Conservation (phyloP, 2,797 vertebrate genomes). For the Acanthurus tractus region DNA sequence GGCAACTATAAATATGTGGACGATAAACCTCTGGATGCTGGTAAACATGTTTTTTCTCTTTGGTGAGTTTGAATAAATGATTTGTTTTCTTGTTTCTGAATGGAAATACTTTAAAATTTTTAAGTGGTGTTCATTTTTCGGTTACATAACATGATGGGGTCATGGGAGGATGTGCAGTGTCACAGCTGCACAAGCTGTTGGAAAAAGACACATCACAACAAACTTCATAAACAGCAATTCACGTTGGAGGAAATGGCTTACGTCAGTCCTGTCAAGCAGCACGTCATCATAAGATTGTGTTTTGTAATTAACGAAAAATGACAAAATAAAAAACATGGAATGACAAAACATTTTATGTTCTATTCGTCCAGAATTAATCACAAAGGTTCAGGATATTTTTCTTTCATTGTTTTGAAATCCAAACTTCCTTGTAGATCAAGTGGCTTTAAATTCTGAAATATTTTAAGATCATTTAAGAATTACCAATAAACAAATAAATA, state of each 20-base stretch:
- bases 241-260: not conserved
- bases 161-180: not conserved
- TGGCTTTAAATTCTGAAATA: slow-evolving; percentile 1
- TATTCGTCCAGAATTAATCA: slow-evolving; percentile 22
- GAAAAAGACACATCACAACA: slow-evolving; percentile 1
- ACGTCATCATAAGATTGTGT: slow-evolving; percentile 4
- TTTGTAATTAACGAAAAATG: slow-evolving; percentile 19
- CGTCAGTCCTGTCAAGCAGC: slow-evolving; percentile 32
- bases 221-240: slow-evolving; percentile 52
- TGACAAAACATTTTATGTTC: slow-evolving; percentile 21
- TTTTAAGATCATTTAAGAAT: not conserved
- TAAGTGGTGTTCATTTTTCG: slow-evolving; percentile 7
- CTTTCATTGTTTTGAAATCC: slow-evolving; percentile 7
- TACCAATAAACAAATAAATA: slow-evolving; percentile 1
- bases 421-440: not conserved
- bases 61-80: slow-evolving; percentile 65
- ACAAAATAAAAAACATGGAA: slow-evolving; percentile 42
- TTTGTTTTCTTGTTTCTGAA: slow-evolving; percentile 21
- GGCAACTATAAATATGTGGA: slow-evolving; percentile 42
- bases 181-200: slow-evolving; percentile 5
- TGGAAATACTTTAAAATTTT: slow-evolving; percentile 46
- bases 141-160: slow-evolving; percentile 16
- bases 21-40: slow-evolving; percentile 38
- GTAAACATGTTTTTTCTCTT: slow-evolving; percentile 72
- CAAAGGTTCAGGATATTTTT: slow-evolving; percentile 1